phyloP scores from a whole-genome alignment of 2,888 invertebrate species.

The Geotrupes spiniger region DNA sequence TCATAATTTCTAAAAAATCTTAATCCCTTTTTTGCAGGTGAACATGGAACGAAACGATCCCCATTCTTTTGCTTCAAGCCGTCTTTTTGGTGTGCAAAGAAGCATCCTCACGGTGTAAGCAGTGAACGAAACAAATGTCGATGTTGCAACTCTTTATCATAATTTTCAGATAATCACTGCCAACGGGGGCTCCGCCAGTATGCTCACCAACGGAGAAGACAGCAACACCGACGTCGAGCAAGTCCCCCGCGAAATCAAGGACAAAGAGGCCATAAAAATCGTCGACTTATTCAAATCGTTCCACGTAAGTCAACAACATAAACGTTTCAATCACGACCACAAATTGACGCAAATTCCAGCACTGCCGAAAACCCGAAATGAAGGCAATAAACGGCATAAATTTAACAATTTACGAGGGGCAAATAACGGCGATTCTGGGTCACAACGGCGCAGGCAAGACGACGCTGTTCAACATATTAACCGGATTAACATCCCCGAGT shows the following conservation, averaged over 20 bases:
- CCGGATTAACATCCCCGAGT: conserved; percentile 74
- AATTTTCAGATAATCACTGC: conserved; percentile 40
- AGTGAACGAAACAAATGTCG: too few relatives aligned
- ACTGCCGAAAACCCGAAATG: conserved; percentile 65
- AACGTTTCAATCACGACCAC: neutral
- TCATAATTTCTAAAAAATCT: too few relatives aligned
- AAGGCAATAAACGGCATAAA: conserved; percentile 77
- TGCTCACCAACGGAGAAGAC: conserved; percentile 50
- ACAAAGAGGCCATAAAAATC: conserved; percentile 72
- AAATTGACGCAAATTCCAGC: conserved; percentile 50
- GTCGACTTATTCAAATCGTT: conserved; percentile 72
- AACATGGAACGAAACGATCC: conserved; percentile 71
- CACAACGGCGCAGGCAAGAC: conserved; percentile 89
- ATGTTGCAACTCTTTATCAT: neutral
- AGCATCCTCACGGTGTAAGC: conserved; percentile 48
- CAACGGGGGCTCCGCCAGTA: conserved; percentile 47
- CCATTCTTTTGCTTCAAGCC: conserved; percentile 73
- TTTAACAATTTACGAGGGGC: conserved; percentile 79
- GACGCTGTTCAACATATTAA: conserved; percentile 80
- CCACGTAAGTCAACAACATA: conserved; percentile 50
- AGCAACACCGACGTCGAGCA: conserved; percentile 68
- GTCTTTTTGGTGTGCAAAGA: conserved; percentile 65
- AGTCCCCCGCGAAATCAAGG: conserved; percentile 68
- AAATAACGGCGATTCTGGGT: conserved; percentile 81
- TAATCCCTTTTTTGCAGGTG: too few relatives aligned